Percentiles rank a stretch among this genome's conserved stretches.
phyloP scores from a whole-genome alignment of 2,888 invertebrate genomes.

The Podotricha telesiphe region DNA sequence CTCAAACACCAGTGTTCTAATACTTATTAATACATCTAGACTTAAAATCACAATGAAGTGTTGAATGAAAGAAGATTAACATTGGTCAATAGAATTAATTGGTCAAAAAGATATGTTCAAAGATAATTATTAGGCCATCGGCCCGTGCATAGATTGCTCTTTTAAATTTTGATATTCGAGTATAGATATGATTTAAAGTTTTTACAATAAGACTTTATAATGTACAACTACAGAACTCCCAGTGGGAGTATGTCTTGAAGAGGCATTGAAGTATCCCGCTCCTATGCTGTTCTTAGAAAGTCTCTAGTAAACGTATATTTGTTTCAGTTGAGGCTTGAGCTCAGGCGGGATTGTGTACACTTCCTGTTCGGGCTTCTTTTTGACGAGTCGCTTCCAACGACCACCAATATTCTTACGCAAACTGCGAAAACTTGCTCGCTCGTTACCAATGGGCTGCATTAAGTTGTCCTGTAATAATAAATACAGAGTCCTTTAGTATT shows the following conservation, averaged over 20 bases:
- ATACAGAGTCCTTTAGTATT: constrained; percentile 47
- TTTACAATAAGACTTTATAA: constrained; percentile 67
- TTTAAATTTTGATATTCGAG: constrained; percentile 71
- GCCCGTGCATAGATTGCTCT: constrained; percentile 63
- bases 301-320: constrained; percentile 92
- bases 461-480: constrained; percentile 88
- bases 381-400: constrained; percentile 92
- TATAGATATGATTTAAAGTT: constrained; percentile 45
- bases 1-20: constrained; percentile 79
- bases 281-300: constrained; percentile 57
- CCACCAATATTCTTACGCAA: constrained; percentile 94
- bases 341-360: constrained; percentile 93
- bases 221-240: constrained; percentile 66
- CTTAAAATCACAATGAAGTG: constrained; percentile 80
- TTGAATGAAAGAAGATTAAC: constrained; percentile 70
- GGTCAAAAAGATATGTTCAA: constrained; percentile 80
- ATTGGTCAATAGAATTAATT: constrained; percentile 78
- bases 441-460: constrained; percentile 88
- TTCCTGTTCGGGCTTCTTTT: constrained; percentile 92
- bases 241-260: constrained; percentile 63
- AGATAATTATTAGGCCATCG: constrained; percentile 59
- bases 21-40: constrained; percentile 83
- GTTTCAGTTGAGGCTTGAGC: constrained; percentile 93
- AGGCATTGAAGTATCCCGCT: constrained; percentile 74
- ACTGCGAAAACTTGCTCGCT: constrained; percentile 91